These are phyloP conservation scores for Amphiprion clarkii DNA, from an alignment of 2,797 vertebrate genomes.

Conservation along the genomic window DNA sequence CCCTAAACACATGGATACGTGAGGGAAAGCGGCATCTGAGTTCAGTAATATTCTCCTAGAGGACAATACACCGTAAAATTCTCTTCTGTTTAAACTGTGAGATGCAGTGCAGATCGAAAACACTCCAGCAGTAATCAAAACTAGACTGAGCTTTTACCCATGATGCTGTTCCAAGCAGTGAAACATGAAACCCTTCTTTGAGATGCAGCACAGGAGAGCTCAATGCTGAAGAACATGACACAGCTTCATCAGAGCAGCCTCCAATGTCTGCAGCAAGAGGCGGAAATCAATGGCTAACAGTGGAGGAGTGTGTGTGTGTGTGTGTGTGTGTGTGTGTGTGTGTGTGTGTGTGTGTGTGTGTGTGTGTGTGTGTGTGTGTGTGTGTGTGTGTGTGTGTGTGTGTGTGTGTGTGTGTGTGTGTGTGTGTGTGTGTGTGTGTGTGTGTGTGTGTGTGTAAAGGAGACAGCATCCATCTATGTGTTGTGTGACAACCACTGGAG, in stretches of 20 bases:
- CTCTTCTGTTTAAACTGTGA: not conserved
- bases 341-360: no score
- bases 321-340: no score
- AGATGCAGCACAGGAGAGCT: slow-evolving; percentile 31
- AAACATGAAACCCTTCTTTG: slow-evolving; percentile 48
- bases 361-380: no score
- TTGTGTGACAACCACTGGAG: slow-evolving; percentile 2
- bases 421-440: no score
- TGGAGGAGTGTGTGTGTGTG: not conserved
- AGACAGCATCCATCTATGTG: not conserved
- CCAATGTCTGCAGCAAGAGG: slow-evolving; percentile 17
- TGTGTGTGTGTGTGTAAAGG: no score
- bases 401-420: no score
- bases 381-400: no score
- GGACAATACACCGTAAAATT: not conserved
- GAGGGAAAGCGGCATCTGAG: not conserved
- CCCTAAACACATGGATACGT: no score
- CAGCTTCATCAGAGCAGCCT: not conserved
- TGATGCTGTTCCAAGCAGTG: slow-evolving; percentile 32
- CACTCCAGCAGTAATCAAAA: slow-evolving; percentile 21
- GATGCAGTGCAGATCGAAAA: not conserved
- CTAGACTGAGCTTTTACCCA: not conserved
- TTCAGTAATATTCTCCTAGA: not conserved
- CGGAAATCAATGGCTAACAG: slow-evolving; percentile 43
- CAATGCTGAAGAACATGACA: slow-evolving; percentile 14